Base-by-base conservation (phyloP, 2,113 vertebrate genomes). In the Charina bottae region DNA sequence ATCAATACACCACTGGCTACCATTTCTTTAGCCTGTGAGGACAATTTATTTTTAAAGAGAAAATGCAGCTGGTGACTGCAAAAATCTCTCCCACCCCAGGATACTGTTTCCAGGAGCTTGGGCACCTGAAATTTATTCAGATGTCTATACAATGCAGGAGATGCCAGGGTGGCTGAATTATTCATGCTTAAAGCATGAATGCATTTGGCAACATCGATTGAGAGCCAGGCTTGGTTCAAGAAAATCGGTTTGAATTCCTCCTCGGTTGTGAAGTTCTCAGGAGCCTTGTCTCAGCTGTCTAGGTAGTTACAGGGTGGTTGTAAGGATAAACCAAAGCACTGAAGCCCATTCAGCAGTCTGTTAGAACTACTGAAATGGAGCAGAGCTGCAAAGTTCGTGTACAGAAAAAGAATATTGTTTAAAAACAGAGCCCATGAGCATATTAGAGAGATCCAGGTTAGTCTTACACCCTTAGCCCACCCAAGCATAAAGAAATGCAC, bases 31-130 rank as follows among this genome's bases (percentile, higher is more conserved):
- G 72, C 33, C 17, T 78, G 49, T 49, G 49, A 49, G 49, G 49
- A 49, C 49, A 49, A 7, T 49, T 5, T 49, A 49, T 49, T 49
- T 49, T 49, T 49, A 49, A 33, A 37, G 72, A 78, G 33, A 78
- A 78, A 78, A 78, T 78, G 72, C 3, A 42, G 17, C 72, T 78
- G 19, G 33, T 42, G 33, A 42, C 33, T 78, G 72, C 33, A 78
- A 90, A 88, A 46, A 49, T 24, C 64, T 10, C 12, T 83, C 8
- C 17, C 89, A 3, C 85, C 92, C 90, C 64, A 64, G 6, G 8
- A 42, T 42, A 58, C 91, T 28, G 87, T 91, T 96, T 54, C 58
- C 46, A 33, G 90, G 90, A 92, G 56, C 93, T 92, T 83, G 62
- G 62, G 11, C n/a, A 68, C 21, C 90, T 7, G 2, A 60, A 59